These are phyloP conservation scores for Asteroscopus sphinx DNA, from an alignment of 2,888 invertebrate species.

Conservation along the genomic window DNA sequence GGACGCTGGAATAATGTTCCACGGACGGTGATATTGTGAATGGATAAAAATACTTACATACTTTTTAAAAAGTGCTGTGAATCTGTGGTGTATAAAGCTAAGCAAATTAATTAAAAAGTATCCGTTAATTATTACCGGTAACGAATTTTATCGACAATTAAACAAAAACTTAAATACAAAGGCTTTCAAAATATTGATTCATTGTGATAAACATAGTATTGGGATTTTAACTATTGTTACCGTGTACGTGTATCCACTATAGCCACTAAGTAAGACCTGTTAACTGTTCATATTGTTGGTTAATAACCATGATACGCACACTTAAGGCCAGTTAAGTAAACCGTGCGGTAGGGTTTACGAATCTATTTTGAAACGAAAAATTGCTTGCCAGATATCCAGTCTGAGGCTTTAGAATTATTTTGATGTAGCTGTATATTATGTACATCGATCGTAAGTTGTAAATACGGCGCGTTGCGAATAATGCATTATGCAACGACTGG, in stretches of 20 bases:
- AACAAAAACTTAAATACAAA: conserved; percentile 13
- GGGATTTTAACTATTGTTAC: conserved; percentile 28
- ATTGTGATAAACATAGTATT: conserved; percentile 37
- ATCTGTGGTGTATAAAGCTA: conserved; percentile 65
- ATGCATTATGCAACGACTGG: conserved; percentile 34
- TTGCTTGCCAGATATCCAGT: conserved; percentile 45
- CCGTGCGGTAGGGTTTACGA: conserved; percentile 30
- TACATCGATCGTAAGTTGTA: conserved; percentile 38
- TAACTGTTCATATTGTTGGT: conserved; percentile 38
- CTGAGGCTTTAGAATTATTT: conserved; percentile 49
- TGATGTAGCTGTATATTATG: conserved; percentile 33
- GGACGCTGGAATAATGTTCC: conserved; percentile 76
- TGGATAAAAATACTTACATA: conserved; percentile 35
- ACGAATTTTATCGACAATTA: conserved; percentile 28
- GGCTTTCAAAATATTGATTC: conserved; percentile 28
- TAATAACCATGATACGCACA: conserved; percentile 57
- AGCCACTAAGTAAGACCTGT: conserved; percentile 31
- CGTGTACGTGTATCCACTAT: conserved; percentile 10
- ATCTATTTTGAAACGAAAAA: conserved; percentile 26
- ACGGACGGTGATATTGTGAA: conserved; percentile 26
- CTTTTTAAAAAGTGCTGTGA: conserved; percentile 75
- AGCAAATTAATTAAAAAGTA: conserved; percentile 23
- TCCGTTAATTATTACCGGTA: conserved; percentile 15
- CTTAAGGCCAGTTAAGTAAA: conserved; percentile 19
- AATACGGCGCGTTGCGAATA: conserved; percentile 39